Base-by-base conservation (phyloP, 2,113 vertebrate genomes). In the Stictonetta naevosa region DNA sequence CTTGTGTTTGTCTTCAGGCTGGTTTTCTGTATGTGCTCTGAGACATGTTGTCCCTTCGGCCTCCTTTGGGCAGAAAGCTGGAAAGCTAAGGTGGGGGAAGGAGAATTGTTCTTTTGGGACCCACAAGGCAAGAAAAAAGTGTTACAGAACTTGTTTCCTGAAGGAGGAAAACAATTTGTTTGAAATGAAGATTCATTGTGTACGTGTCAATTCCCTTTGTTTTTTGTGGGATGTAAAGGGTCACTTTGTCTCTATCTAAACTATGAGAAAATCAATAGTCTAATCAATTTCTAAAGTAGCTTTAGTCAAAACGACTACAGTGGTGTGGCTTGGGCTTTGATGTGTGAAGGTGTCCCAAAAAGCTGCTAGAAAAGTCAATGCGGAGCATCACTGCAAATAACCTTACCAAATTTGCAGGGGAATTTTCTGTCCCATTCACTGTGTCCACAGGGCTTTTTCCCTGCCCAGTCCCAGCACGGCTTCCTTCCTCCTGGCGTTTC, bases 251-350 rank as follows among this genome's bases (percentile, higher is more conserved):
- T 93, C 55, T 83, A 10, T 62, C 64, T 93, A 77, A 91, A 48
- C 85, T 72, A 67, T 64, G 60, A 92, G 91, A 86, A 92, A 92
- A 94, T 95, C 89, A 78, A 93, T 94, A 46, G 13, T 78, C 64
- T 87, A 77, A 93, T 96, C 87, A 87, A 92, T 97, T 94, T 92
- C 67, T 87, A 80, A 92, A 94, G 87, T 71, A 86, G 77, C 50
- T 84, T 71, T 79, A 83, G 84, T 83, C 36, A 83, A 77, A 93
- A 42, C 92, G 3, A 67, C 76, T 60, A 8, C 48, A 53, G 72
- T 85, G 66, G 33, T 82, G 22, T 53, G 46, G 82, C 48, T 63
- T 77, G 81, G 69, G 60, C 80, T 93, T 84, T 89, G 73, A 63
- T 77, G 81, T 72, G 73, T 95, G 89, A 94, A 81, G 46, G 66